These are phyloP conservation scores for Phylloscopus whistleri DNA, from an alignment of 2,113 vertebrate species.

Conservation along the genomic window DNA sequence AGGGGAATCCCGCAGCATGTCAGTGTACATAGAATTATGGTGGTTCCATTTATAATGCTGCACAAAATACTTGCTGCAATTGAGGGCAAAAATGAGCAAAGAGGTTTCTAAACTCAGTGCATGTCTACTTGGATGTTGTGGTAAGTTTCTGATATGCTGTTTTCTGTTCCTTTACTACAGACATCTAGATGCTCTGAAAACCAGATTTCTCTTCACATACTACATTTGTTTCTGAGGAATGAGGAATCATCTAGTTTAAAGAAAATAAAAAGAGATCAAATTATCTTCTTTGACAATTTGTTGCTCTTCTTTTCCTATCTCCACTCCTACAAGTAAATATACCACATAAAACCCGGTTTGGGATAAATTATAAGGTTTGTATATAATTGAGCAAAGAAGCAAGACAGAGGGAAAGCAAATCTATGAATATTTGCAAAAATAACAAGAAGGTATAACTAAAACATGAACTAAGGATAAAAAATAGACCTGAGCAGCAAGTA, in stretches of 20 bases:
- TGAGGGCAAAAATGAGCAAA: background rate
- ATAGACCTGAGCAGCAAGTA: background rate
- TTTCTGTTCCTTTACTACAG: background rate
- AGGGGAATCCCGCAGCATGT: background rate
- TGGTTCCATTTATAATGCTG: background rate
- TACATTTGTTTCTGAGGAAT: background rate
- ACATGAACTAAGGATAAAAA: background rate
- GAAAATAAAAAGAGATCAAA: background rate
- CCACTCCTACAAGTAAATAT: background rate
- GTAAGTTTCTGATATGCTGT: background rate
- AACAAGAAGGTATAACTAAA: background rate
- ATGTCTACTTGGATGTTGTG: background rate
- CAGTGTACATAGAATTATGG: background rate
- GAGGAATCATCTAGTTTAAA: background rate
- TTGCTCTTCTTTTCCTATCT: background rate
- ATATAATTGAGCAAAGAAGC: background rate
- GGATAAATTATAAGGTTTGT: background rate
- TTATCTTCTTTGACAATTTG: rapidly evolving
- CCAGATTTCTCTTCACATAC: background rate
- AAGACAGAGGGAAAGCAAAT: background rate
- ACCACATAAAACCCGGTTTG: background rate
- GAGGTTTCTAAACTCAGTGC: background rate
- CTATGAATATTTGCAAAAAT: background rate
- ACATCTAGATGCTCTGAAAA: background rate
- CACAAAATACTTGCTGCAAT: background rate